These are phyloP conservation scores for Rhingia rostrata DNA, from an alignment of 2,888 invertebrate genomes.

Conservation along the genomic window DNA sequence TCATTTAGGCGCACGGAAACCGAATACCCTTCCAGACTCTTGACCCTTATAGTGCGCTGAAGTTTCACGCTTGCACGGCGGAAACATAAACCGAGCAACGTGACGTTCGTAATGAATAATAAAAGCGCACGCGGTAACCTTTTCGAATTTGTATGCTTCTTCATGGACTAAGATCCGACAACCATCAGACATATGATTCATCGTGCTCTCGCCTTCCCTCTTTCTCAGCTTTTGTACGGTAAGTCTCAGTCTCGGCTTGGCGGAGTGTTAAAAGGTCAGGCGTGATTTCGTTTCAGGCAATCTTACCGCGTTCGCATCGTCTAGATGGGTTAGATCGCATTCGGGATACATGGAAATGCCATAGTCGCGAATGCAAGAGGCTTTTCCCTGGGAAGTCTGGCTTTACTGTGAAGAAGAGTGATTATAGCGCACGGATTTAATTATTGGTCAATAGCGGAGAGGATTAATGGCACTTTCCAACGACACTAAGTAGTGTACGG, in stretches of 20 bases:
- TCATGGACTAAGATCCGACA: slow-evolving; percentile 51
- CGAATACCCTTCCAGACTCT: slow-evolving; percentile 20
- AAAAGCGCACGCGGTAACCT: slow-evolving; percentile 67
- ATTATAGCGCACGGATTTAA: slow-evolving; percentile 22
- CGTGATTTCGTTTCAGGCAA: slow-evolving; percentile 68
- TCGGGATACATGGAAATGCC: slow-evolving; percentile 64
- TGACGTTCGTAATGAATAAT: slow-evolving; percentile 58
- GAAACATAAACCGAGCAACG: slow-evolving; percentile 48
- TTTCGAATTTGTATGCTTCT: slow-evolving; percentile 56
- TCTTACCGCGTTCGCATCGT: slow-evolving; percentile 30
- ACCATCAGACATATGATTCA: slow-evolving; percentile 54
- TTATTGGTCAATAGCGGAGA: slow-evolving; percentile 44
- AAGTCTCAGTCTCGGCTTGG: slow-evolving; percentile 13
- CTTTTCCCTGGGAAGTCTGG: slow-evolving; percentile 3
- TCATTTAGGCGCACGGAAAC: slow-evolving; percentile 25
- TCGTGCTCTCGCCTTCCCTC: slow-evolving; percentile 13
- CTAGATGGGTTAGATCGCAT: slow-evolving; percentile 57
- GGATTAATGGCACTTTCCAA: slow-evolving; percentile 33
- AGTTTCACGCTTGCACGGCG: slow-evolving; percentile 6
- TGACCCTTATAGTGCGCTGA: slow-evolving; percentile 41
- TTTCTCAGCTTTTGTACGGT: neutral
- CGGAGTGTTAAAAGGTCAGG: slow-evolving; percentile 64
- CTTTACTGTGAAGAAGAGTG: slow-evolving; percentile 7
- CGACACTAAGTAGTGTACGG: neutral
- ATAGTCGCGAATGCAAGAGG: slow-evolving; percentile 33